Conservation (phyloP, 1,140 invertebrate genomes). For the Drosophila sucinea region DNA sequence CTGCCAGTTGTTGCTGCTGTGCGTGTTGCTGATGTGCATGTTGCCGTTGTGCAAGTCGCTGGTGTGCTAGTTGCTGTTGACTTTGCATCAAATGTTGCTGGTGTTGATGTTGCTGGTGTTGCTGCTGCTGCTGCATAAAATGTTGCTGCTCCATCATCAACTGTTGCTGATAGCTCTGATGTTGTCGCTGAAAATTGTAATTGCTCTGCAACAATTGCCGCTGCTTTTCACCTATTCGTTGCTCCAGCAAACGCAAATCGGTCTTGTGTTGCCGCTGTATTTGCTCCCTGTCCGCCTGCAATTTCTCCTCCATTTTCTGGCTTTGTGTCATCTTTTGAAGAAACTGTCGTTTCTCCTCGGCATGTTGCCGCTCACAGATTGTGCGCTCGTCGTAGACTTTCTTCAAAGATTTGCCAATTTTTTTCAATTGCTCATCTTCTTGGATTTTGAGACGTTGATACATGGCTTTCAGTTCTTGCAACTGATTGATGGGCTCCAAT, state of each 20-base stretch:
- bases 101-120: constrained; percentile 3
- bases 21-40: neutral
- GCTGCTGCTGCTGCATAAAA: neutral
- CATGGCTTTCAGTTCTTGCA: constrained; percentile 53
- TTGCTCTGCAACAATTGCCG: neutral
- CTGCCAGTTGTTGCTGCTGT: neutral
- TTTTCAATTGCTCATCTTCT: constrained; percentile 45
- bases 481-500: constrained; percentile 16
- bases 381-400: constrained; percentile 31
- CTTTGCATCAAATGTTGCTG: neutral
- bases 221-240: neutral
- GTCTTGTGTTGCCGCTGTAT: neutral
- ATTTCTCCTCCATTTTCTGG: constrained; percentile 7
- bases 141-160: neutral
- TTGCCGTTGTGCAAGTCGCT: neutral
- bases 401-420: constrained; percentile 33
- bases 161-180: constrained; percentile 4
- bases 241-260: neutral
- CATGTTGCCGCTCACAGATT: constrained; percentile 46
- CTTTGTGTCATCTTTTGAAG: constrained; percentile 49
- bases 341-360: constrained; percentile 46
- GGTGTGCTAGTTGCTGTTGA: neutral
- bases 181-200: neutral
- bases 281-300: constrained; percentile 1
- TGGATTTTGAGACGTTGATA: constrained; percentile 44